A percentile compares a stretch with the other conserved stretches of the same genome.
Conservation (phyloP, 2,888 invertebrate genomes). For the Habrosyne pyritoides region DNA sequence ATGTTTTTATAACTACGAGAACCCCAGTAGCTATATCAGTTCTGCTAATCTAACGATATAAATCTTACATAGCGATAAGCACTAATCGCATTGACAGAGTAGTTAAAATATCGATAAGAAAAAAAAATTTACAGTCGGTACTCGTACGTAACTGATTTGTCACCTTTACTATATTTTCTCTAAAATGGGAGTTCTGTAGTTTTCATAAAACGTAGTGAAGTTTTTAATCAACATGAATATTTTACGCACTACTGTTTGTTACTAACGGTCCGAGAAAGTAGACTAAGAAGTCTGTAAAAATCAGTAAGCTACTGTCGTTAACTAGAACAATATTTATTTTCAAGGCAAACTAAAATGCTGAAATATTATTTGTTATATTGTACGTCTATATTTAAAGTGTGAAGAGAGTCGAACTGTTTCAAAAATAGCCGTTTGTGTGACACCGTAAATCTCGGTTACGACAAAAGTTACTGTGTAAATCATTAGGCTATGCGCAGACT, state of each 20-base stretch:
- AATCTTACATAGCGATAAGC: background rate
- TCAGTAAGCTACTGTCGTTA: slow-evolving; percentile 33
- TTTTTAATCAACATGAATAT: slow-evolving; percentile 18
- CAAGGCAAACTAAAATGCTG: slow-evolving; percentile 60
- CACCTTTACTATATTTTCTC: background rate
- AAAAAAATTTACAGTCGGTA: background rate
- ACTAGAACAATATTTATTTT: slow-evolving; percentile 57
- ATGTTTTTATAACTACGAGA: background rate
- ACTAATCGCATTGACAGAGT: background rate
- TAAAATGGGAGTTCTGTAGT: background rate
- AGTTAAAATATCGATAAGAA: background rate
- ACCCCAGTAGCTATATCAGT: background rate
- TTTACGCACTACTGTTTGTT: no score
- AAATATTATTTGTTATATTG: slow-evolving; percentile 74
- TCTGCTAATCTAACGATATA: background rate
- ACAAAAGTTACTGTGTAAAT: slow-evolving; percentile 73
- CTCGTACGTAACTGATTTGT: background rate
- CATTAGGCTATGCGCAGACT: slow-evolving; percentile 58
- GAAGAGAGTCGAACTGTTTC: slow-evolving; percentile 72
- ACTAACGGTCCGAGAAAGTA: no score
- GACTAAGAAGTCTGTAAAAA: no score
- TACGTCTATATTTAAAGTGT: slow-evolving; percentile 76
- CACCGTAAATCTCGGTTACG: slow-evolving; percentile 77
- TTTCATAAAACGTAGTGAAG: background rate
- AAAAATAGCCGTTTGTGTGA: slow-evolving; percentile 74